These are phyloP conservation scores for Myotis findleyi DNA, from an alignment of 2,797 vertebrate genomes.

Conservation along the genomic window DNA sequence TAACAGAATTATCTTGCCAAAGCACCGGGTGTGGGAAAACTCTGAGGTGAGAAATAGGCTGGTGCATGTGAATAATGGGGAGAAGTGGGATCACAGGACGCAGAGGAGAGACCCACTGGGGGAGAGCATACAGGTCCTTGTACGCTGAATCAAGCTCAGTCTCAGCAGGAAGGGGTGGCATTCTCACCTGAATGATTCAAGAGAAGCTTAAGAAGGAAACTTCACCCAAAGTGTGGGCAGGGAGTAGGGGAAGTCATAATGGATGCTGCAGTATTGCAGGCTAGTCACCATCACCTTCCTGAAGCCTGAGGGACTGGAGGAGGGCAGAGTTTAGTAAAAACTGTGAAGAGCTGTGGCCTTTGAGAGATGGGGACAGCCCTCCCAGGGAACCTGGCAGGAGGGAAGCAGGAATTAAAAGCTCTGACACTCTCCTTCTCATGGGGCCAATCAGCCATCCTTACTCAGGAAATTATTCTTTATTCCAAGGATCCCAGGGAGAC, in stretches of 20 bases:
- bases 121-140: too few species aligned
- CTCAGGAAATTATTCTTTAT: not conserved
- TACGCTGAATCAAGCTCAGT: not conserved
- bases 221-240: not conserved
- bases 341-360: not conserved
- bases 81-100: not conserved
- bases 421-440: not conserved
- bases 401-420: rapidly evolving
- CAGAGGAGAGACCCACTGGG: not conserved
- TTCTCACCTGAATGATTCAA: not conserved
- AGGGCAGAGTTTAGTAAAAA: rapidly evolving
- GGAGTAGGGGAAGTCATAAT: not conserved
- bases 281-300: not conserved
- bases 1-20: not conserved
- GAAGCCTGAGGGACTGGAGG: not conserved
- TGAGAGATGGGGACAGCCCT: not conserved
- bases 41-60: not conserved
- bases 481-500: not conserved
- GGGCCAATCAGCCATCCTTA: not conserved
- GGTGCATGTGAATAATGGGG: not conserved
- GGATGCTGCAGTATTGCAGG: not conserved
- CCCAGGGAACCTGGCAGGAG: not conserved
- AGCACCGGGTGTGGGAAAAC: not conserved
- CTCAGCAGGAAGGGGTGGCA: not conserved
- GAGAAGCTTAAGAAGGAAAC: not conserved